Evolutionary conservation across 2,113 vertebrate genomes (phyloP).

Genomic region (Limnothrissa miodon): DNA sequence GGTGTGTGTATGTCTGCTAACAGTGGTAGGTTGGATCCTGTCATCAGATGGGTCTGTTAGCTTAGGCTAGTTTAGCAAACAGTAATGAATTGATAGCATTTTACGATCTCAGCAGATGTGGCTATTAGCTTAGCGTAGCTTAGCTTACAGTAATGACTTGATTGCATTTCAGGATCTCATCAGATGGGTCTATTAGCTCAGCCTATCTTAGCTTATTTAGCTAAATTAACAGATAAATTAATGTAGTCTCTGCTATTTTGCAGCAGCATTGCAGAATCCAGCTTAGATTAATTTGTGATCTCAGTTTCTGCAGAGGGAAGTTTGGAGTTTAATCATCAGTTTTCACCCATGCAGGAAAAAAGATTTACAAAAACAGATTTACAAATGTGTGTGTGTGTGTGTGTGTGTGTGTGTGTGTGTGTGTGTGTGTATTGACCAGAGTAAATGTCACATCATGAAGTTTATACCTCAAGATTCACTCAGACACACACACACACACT

Average conservation of each 20-base stretch:
- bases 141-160: too few relatives aligned
- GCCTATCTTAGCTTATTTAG: background rate
- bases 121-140: too few relatives aligned
- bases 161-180: too few relatives aligned
- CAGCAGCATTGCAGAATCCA: background rate
- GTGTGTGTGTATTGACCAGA: too few relatives aligned
- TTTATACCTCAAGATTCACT: constrained; percentile 36
- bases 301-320: too few relatives aligned
- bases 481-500: constrained; percentile 12
- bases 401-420: too few relatives aligned
- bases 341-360: too few relatives aligned
- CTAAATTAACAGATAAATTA: too few relatives aligned
- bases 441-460: constrained; percentile 26
- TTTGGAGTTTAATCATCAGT: too few relatives aligned
- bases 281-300: background rate
- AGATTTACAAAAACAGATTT: too few relatives aligned
- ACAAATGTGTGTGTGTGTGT: background rate
- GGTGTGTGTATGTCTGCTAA: background rate
- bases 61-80: background rate
- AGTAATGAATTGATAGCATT: too few relatives aligned
- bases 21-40: background rate
- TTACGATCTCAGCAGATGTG: too few relatives aligned
- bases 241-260: background rate
- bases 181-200: background rate
- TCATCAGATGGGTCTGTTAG: background rate